Conservation (phyloP, 2,888 invertebrate species). For the Cosmopolites sordidus region DNA sequence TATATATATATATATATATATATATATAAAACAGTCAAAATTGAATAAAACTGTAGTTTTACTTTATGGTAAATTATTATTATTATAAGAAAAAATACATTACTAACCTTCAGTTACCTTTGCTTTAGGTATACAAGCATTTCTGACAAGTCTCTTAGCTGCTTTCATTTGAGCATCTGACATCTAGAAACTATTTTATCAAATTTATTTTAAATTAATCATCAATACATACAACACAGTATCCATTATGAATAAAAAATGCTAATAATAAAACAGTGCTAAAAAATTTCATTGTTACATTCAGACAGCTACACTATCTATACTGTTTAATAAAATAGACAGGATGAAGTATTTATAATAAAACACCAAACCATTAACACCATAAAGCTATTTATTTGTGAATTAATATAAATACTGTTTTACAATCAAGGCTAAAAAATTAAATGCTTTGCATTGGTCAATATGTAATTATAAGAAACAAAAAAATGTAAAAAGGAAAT, state of each 20-base stretch:
- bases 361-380: not conserved
- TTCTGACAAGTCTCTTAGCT: not conserved
- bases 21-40: no score
- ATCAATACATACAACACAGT: not conserved
- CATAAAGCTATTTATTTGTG: not conserved
- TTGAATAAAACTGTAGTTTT: no score
- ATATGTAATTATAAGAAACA: not conserved
- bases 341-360: not conserved
- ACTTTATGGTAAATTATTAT: no score
- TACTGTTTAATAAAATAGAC: no score
- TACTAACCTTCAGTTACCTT: conserved; percentile 1
- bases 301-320: no score
- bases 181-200: not conserved
- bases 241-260: not conserved
- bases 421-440: conserved; percentile 3
- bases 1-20: no score
- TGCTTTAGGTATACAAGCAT: not conserved
- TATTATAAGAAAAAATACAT: not conserved
- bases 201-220: not conserved
- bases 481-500: not conserved
- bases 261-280: no score
- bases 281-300: no score
- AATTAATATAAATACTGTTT: not conserved
- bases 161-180: conserved; percentile 3
- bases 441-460: conserved; percentile 3